Percentiles rank a stretch among this genome's conserved stretches.
phyloP scores from a whole-genome alignment of 2,797 vertebrate species.

The Pantherophis alleghaniensis region DNA sequence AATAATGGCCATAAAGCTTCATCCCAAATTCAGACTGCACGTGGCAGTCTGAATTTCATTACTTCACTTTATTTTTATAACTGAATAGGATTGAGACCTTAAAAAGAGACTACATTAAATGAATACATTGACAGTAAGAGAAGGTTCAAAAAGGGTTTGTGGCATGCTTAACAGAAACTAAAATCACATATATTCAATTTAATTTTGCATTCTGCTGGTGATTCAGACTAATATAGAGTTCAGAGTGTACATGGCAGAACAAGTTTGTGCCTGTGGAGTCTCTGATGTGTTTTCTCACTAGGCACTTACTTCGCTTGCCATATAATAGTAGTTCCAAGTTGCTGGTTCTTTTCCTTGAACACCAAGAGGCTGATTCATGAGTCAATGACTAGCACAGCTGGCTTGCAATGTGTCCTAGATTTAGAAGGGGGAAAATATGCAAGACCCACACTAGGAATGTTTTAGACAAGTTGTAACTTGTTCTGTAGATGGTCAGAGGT shows the following conservation, averaged over 20 bases:
- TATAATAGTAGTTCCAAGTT: not conserved
- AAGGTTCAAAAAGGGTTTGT: not conserved
- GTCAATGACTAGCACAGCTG: conserved; percentile 46
- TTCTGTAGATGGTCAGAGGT: conserved; percentile 32
- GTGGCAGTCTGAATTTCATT: not conserved
- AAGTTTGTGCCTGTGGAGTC: conserved; percentile 28
- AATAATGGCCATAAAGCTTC: accelerated
- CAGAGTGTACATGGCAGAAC: conserved; percentile 20
- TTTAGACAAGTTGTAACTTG: conserved; percentile 5
- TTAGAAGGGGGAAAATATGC: conserved; percentile 35
- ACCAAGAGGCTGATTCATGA: conserved; percentile 52
- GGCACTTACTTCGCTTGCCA: conserved; percentile 28
- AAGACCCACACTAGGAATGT: conserved; percentile 40
- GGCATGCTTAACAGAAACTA: not conserved
- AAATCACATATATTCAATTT: conserved; percentile 37
- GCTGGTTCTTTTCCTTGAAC: conserved; percentile 9
- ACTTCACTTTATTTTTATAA: not conserved
- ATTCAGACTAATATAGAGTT: conserved; percentile 56
- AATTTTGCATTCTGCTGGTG: conserved; percentile 46
- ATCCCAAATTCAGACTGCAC: not conserved
- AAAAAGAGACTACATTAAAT: not conserved
- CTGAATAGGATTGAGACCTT: not conserved
- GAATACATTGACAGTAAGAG: not conserved
- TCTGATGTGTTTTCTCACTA: conserved; percentile 39
- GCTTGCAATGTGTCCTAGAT: conserved; percentile 49